These are phyloP conservation scores for Acleris laterana DNA, from an alignment of 2,888 invertebrate genomes.

Conservation along the genomic window DNA sequence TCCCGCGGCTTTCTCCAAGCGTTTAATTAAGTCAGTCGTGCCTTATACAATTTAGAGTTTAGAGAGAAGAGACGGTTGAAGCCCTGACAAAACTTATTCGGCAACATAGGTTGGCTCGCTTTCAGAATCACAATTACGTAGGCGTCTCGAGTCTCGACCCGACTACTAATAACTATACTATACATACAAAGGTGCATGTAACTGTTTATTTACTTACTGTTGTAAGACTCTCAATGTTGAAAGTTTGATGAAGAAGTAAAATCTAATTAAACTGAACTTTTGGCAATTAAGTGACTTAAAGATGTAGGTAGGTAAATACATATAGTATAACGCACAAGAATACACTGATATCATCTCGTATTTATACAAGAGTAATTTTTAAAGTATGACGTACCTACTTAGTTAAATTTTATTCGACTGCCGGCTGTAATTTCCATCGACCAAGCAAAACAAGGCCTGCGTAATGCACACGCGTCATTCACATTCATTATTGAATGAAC, in stretches of 20 bases:
- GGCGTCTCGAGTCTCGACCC: not conserved
- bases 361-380: not conserved
- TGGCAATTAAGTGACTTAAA: too few relatives aligned
- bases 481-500: constrained; percentile 13
- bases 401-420: not conserved
- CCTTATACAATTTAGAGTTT: not conserved
- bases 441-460: constrained; percentile 13
- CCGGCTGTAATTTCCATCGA: not conserved
- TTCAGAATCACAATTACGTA: constrained; percentile 24
- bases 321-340: too few relatives aligned
- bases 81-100: constrained; percentile 10
- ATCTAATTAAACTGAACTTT: too few relatives aligned
- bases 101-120: not conserved
- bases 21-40: constrained; percentile 11
- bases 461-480: constrained; percentile 8
- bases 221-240: too few relatives aligned
- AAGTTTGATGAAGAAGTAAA: too few relatives aligned
- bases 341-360: too few relatives aligned
- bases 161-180: constrained; percentile 15
- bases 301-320: too few relatives aligned
- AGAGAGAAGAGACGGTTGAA: not conserved
- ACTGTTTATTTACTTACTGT: too few relatives aligned
- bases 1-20: not conserved
- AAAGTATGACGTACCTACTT: not conserved
- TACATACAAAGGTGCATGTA: not conserved